Base-by-base conservation (phyloP, 2,888 invertebrate species). In the Trisateles emortualis region DNA sequence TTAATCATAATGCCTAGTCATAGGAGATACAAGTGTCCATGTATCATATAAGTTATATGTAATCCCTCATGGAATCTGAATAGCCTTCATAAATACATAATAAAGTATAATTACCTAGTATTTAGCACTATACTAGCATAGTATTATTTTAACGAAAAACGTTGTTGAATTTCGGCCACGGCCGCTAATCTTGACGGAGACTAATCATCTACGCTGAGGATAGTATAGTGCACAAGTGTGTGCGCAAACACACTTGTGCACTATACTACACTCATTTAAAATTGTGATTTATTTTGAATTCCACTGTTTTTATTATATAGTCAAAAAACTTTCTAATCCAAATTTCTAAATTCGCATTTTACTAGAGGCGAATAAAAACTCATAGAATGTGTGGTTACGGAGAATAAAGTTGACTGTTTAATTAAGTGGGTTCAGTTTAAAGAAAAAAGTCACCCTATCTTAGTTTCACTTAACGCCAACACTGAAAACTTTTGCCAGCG, bases 381-480 rank as follows among this genome's bases (percentile, higher is more conserved):
- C 8, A 29, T 29, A 29, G 29, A 29, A 29, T 10, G n/a, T 38
- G 0, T 10, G 11, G 14, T 24, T 16, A 41, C 11, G 29, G 29
- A 17, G 11, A 1, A 43, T 19, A 33, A 33, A 19, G 32, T 19
- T 33, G 10, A 19, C 32, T 33, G 33, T 32, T 43, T 33, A 43
- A 44, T 44, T 33, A 44, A 10, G 22, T 6, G 11, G 11, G 13
- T 33, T 22, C 30, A 33, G 13, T 44, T 3, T 6, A 2, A 8
- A 8, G 17, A 3, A 35, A 39, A 44, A 44, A 44, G 24, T 44
- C n/a, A 43, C 1, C 13, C 10, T 1, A 11, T 10, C 33, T 35
- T 35, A 5, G 22, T 44, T 44, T 35, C 24, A 44, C 33, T 44
- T 22, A 22, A 11, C 33, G 44, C 13, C 9, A 11, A 17, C 19